Conservation (phyloP, 2,113 vertebrate genomes). For the Fulmarus glacialis region DNA sequence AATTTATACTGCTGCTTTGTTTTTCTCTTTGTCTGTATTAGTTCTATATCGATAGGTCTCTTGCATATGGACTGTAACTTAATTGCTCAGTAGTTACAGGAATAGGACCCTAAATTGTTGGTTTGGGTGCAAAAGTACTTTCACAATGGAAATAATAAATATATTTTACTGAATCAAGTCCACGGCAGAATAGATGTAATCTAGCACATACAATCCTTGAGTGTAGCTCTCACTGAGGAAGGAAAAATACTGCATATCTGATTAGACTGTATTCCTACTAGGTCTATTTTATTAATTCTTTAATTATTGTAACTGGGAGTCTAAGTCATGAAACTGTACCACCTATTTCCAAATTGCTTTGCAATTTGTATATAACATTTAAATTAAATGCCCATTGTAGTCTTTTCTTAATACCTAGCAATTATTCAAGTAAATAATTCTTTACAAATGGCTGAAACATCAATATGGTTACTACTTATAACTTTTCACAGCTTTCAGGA, state of each 20-base stretch:
- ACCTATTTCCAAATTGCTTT: neutral
- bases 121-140: neutral
- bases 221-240: neutral
- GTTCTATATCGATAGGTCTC: neutral
- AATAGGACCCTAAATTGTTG: neutral
- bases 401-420: neutral
- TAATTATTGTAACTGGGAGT: neutral
- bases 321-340: neutral
- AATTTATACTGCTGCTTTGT: neutral
- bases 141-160: neutral
- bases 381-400: neutral
- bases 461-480: neutral
- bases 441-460: slow-evolving; percentile 1
- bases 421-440: neutral
- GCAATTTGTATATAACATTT: neutral
- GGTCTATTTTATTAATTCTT: neutral
- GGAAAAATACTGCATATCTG: neutral
- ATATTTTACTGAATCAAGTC: neutral
- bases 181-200: neutral
- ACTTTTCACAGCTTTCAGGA: slow-evolving; percentile 49
- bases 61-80: neutral
- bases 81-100: neutral
- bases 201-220: neutral
- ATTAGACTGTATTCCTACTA: neutral
- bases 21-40: neutral